phyloP scores from a whole-genome alignment of 2,797 vertebrate species.

The Myotis myotis region DNA sequence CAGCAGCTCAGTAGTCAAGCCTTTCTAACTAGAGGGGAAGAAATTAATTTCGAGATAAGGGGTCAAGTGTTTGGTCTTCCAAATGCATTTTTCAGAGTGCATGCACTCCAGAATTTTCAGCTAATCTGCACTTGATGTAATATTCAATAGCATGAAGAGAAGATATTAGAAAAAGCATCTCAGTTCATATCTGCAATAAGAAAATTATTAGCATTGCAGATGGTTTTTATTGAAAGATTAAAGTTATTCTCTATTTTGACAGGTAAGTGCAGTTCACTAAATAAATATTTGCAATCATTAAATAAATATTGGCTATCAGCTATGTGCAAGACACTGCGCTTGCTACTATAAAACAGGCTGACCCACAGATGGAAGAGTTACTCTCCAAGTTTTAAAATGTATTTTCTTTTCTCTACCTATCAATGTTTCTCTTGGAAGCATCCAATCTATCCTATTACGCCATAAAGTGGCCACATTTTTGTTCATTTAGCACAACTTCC shows the following conservation, averaged over 20 bases:
- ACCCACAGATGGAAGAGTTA: not conserved
- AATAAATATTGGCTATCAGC: conserved; percentile 6
- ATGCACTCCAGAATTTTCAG: not conserved
- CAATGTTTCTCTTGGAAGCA: not conserved
- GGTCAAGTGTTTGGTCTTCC: not conserved
- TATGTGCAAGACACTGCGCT: not conserved
- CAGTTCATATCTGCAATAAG: not conserved
- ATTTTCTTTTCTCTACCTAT: not conserved
- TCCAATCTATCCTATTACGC: not conserved
- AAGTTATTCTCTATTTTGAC: not conserved
- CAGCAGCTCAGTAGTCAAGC: not conserved
- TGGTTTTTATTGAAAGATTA: not conserved
- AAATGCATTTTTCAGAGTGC: not conserved
- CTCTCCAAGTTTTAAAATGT: conserved; percentile 16
- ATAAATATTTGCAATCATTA: conserved; percentile 21
- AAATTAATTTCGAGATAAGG: not conserved
- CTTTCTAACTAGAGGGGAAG: not conserved
- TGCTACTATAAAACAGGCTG: not conserved
- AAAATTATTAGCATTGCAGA: not conserved
- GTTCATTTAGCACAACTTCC: conserved; percentile 1
- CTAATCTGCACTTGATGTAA: not conserved
- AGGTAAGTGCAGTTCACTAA: conserved; percentile 11
- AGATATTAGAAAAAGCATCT: not conserved
- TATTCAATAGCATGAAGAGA: not conserved
- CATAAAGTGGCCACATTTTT: not conserved